Evolutionary conservation across 2,888 invertebrate species (phyloP), one percentile per base, ranked within the genome.

Genomic region (Blastobasis adustella): DNA sequence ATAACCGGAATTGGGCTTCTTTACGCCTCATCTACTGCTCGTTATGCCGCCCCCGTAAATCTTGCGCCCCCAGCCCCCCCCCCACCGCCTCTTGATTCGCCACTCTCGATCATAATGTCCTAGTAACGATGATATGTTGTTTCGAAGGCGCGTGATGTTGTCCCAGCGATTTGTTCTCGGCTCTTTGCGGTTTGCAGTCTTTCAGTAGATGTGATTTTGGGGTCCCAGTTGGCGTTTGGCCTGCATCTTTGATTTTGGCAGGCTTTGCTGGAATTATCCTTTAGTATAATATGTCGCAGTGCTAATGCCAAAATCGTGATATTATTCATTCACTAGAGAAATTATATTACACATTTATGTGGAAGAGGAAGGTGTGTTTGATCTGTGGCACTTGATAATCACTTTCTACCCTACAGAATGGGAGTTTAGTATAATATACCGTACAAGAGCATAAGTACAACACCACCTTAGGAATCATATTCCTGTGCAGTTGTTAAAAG

Each of bases 11-110:
- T 84, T 84, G 85, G 82, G 82, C 79, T 83, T 79, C 82, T 86
- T 86, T 82, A 86, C 85, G 87, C 87, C 87, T 87, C 87, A 87
- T 87, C 87, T 86, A 85, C 76, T 79, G 76, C 86, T 89, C 88
- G 89, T 89, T 89, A 89, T 80, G 80, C 79, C 73, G 65, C 72
- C 79, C 69, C 87, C 89, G 83, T 89, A 89, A 89, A 89, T 89
- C 87, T 87, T 86, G 84, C 82, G 83, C 80, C 82, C 61, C 73
- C 73, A 67, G 60, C 58, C 55, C 64, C 65, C 65, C 63, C 58
- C 56, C 52, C 59, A 61, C 53, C 63, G 65, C 65, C 73, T 69
- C 76, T 71, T 72, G 73, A 76, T 71, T 69, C 81, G 74, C 76
- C 76, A 75, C 76, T 23, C 23, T 23, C 71, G 72, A 76, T 79